Evolutionary conservation across 2,797 vertebrate genomes (phyloP).

Genomic region (Pangasius larnaudii): DNA sequence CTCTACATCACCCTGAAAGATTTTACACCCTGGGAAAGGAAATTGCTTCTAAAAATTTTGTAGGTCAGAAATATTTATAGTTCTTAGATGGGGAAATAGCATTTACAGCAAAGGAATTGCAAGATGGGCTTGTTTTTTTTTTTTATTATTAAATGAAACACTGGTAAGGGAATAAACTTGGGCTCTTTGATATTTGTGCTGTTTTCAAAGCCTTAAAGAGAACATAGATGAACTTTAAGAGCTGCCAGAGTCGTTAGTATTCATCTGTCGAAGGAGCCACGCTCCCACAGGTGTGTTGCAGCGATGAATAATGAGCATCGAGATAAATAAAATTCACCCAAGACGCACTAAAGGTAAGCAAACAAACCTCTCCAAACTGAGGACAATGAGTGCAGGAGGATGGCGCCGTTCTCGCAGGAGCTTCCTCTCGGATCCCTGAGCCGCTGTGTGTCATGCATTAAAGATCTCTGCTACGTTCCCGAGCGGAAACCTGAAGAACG

Average conservation of each 20-base stretch:
- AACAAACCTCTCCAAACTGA: constrained; percentile 63
- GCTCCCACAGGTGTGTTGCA: constrained; percentile 52
- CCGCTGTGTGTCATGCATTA: constrained; percentile 40
- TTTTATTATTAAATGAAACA: not conserved
- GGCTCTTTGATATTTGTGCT: constrained; percentile 36
- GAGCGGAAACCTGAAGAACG: constrained; percentile 10
- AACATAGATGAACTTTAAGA: constrained; percentile 46
- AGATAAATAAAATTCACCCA: constrained; percentile 60
- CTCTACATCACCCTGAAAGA: constrained; percentile 18
- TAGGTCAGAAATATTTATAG: constrained; percentile 41
- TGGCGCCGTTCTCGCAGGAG: constrained; percentile 10
- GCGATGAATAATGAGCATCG: constrained; percentile 63
- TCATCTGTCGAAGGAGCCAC: constrained; percentile 43
- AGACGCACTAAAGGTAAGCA: constrained; percentile 58
- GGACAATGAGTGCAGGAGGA: constrained; percentile 44
- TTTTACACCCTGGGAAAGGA: not conserved
- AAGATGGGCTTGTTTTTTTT: not conserved
- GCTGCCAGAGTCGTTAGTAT: constrained; percentile 54
- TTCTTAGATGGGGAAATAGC: not conserved
- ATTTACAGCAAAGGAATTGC: not conserved
- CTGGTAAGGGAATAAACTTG: constrained; percentile 27
- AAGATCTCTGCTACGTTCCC: not conserved
- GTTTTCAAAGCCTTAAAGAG: constrained; percentile 26
- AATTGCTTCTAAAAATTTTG: not conserved
- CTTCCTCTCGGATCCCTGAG: constrained; percentile 15